Percentiles rank a stretch among this genome's conserved stretches.
Evolutionary conservation across 1,140 invertebrate genomes (phyloP).

Genomic region (Anastrepha ludens): DNA sequence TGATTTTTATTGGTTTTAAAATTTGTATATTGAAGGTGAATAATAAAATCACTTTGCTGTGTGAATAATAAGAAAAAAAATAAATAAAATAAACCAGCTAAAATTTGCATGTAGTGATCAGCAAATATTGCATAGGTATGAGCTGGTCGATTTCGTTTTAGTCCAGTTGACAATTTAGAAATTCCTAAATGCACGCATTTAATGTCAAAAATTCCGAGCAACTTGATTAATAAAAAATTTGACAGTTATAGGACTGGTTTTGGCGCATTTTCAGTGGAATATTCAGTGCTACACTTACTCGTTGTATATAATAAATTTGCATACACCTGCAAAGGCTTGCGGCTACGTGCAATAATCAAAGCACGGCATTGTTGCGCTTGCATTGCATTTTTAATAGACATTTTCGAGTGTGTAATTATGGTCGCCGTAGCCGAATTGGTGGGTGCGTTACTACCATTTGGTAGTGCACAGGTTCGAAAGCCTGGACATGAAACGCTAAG

Average conservation of each 20-base stretch:
- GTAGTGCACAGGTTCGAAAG: too few species aligned
- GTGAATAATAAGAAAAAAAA: not conserved
- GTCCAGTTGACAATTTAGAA: not conserved
- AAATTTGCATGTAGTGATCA: too few species aligned
- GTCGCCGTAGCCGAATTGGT: too few species aligned
- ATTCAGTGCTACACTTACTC: too few species aligned
- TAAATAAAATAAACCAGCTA: too few species aligned
- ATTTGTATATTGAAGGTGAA: not conserved
- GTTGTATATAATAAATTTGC: not conserved
- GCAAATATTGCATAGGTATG: too few species aligned
- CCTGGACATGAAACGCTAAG: too few species aligned
- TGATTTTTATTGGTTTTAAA: slow-evolving; percentile 24
- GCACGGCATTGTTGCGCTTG: not conserved
- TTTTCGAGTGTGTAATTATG: not conserved
- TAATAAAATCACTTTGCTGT: not conserved
- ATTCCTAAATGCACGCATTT: not conserved
- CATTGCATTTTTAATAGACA: not conserved
- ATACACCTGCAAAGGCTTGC: not conserved
- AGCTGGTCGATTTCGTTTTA: not conserved
- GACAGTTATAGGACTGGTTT: not conserved
- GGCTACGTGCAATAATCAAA: not conserved
- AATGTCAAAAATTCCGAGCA: not conserved
- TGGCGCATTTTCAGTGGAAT: not conserved
- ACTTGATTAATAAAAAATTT: not conserved
- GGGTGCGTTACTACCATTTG: too few species aligned